Conservation (phyloP, 2,113 vertebrate species). For the Mohoua ochrocephala region DNA sequence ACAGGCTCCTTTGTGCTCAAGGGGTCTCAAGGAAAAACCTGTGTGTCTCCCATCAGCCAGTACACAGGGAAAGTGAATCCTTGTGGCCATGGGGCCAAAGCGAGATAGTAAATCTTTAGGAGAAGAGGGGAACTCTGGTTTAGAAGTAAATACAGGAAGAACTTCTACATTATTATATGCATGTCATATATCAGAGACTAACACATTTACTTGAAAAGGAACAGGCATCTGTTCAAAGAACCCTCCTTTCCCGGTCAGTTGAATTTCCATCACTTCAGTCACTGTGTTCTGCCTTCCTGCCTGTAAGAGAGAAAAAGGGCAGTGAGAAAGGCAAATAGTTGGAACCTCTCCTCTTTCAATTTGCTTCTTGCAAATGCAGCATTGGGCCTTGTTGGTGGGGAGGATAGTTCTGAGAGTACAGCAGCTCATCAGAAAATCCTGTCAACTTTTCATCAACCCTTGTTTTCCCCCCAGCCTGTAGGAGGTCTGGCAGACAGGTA, state of each 20-base stretch:
- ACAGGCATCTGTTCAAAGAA: neutral
- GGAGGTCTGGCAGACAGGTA: neutral
- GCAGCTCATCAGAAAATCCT: neutral
- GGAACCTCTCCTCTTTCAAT: neutral
- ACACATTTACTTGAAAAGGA: neutral
- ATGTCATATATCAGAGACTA: neutral
- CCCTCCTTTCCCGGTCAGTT: neutral
- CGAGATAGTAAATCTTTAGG: neutral
- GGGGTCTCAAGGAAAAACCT: neutral
- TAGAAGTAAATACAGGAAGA: neutral
- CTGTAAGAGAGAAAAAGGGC: neutral
- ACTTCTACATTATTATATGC: neutral
- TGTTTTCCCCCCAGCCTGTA: neutral
- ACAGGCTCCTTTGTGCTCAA: neutral
- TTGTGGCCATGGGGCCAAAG: neutral
- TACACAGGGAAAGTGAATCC: neutral
- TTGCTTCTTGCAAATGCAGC: neutral
- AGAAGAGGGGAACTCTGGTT: neutral
- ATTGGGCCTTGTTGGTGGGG: fast-evolving
- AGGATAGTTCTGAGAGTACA: neutral
- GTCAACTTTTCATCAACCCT: neutral
- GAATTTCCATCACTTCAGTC: neutral
- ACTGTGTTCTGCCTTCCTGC: neutral
- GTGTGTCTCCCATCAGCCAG: neutral
- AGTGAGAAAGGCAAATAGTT: neutral